Conservation (phyloP, 2,797 vertebrate genomes). For the Coilia nasus region DNA sequence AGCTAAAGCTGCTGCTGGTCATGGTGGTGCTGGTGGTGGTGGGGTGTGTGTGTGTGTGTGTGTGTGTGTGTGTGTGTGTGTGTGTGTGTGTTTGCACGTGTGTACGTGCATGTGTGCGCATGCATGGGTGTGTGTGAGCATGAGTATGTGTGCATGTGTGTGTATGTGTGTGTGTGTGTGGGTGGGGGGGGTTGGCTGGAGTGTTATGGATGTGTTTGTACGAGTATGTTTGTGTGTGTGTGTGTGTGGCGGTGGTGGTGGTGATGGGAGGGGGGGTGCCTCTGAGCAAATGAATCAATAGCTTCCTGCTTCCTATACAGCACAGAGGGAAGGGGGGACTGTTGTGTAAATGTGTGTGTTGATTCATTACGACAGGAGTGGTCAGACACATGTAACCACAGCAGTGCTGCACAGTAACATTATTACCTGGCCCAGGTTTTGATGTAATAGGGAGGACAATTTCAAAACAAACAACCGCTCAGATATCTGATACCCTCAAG, state of each 20-base stretch:
- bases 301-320: neutral
- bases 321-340: neutral
- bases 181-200: too few relatives aligned
- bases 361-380: neutral
- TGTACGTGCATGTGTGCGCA: too few relatives aligned
- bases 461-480: neutral
- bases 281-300: constrained; percentile 4
- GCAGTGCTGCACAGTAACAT: neutral
- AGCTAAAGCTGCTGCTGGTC: constrained; percentile 44
- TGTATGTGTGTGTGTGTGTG: too few relatives aligned
- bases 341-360: neutral
- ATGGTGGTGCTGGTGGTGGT: constrained; percentile 47
- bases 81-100: too few relatives aligned
- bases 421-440: neutral
- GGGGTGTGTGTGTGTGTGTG: too few relatives aligned
- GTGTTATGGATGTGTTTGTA: too few relatives aligned
- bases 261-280: neutral
- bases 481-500: neutral
- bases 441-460: neutral
- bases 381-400: neutral
- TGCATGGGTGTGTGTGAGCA: too few relatives aligned
- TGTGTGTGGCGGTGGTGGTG: neutral
- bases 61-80: too few relatives aligned
- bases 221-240: too few relatives aligned
- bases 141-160: too few relatives aligned